These are phyloP conservation scores for Laothoe populi DNA, from an alignment of 2,888 invertebrate species.

Conservation along the genomic window DNA sequence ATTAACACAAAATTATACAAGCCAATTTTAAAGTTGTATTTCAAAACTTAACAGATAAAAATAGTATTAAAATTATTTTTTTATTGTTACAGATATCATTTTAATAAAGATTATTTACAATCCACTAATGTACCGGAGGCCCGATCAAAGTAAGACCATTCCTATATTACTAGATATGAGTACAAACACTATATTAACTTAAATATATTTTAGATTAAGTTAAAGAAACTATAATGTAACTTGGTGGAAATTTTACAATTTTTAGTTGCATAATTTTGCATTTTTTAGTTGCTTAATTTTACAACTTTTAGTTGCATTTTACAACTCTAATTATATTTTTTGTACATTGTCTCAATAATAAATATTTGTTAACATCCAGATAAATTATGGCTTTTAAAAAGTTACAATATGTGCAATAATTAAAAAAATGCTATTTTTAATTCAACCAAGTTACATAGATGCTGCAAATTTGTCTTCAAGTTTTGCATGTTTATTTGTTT, in stretches of 20 bases:
- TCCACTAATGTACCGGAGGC: conserved; percentile 44
- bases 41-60: conserved; percentile 15
- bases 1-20: too few relatives aligned
- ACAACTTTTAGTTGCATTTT: too few relatives aligned
- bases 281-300: too few relatives aligned
- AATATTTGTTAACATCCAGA: too few relatives aligned
- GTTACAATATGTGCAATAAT: not conserved
- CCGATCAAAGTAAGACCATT: conserved; percentile 66
- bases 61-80: conserved; percentile 25
- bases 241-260: not conserved
- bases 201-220: not conserved
- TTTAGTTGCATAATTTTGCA: too few relatives aligned
- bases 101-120: conserved; percentile 42
- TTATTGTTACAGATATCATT: conserved; percentile 74
- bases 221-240: not conserved
- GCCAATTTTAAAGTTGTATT: too few relatives aligned
- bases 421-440: not conserved
- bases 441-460: conserved; percentile 6
- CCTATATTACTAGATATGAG: conserved; percentile 45
- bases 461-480: too few relatives aligned
- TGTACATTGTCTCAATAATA: too few relatives aligned
- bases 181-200: conserved; percentile 23
- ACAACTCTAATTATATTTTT: too few relatives aligned
- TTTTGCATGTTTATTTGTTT: not conserved
- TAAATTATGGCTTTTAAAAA: too few relatives aligned